phyloP scores from a whole-genome alignment of 2,888 invertebrate genomes.

The Cremastinae sp. region DNA sequence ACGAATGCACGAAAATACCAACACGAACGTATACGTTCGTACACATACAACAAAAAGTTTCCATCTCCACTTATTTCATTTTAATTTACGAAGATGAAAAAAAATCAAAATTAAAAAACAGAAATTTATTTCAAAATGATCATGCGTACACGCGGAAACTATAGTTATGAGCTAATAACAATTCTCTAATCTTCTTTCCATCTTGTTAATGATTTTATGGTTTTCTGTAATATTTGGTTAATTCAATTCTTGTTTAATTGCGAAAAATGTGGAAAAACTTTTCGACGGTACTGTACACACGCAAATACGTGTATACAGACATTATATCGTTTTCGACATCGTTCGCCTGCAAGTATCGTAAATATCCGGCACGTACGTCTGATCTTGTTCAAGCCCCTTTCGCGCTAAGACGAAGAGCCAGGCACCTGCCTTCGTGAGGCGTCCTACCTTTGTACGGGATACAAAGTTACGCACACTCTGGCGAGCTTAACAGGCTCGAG shows the following conservation, averaged over 20 bases:
- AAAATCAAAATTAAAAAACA: too few species aligned
- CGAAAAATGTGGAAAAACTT: too few species aligned
- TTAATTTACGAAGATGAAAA: too few species aligned
- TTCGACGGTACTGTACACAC: neutral
- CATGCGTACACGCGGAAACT: too few species aligned
- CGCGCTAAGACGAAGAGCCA: slow-evolving; percentile 42
- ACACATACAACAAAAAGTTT: too few species aligned
- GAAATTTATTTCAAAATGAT: too few species aligned
- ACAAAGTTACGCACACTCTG: slow-evolving; percentile 16
- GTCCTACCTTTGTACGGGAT: slow-evolving; percentile 9
- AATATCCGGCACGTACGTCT: slow-evolving; percentile 62
- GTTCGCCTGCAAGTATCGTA: slow-evolving; percentile 59
- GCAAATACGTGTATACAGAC: slow-evolving; percentile 16
- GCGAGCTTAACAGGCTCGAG: slow-evolving; percentile 18
- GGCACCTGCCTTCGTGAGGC: slow-evolving; percentile 48
- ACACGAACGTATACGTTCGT: too few species aligned
- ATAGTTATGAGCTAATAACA: too few species aligned
- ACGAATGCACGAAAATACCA: too few species aligned
- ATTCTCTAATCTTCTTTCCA: too few species aligned
- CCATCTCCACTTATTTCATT: too few species aligned
- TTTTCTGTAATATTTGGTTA: neutral
- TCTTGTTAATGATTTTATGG: neutral
- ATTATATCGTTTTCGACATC: slow-evolving; percentile 42
- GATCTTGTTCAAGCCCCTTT: slow-evolving; percentile 59
- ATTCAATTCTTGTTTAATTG: too few species aligned